Evolutionary conservation across 2,888 invertebrate species (phyloP), one percentile per base, ranked within the genome.

Genomic region (Leptopilina syphax): DNA sequence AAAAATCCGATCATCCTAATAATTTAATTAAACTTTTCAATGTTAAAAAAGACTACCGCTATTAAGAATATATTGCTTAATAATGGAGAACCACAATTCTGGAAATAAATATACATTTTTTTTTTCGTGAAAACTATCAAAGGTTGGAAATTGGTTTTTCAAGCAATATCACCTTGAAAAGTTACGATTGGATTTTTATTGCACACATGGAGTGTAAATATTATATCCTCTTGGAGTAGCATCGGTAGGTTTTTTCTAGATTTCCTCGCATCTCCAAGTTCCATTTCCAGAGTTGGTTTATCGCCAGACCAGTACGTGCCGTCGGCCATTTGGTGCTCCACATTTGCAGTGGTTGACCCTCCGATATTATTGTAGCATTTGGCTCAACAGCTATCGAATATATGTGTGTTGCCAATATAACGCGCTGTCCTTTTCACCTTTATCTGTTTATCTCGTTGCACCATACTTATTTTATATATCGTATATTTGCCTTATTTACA

Each of bases 131-230:
- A 73, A 73, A 73, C 70, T 54, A 73, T 73, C 34, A 57, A 57
- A 73, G 34, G 27, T 73, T 34, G 54, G 73, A 73, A 73, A 73
- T 73, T 73, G 73, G 54, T n/a, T 73, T 73, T 73, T 73, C 57
- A 73, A 9, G n/a, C 73, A 73, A 73, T 73, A 73, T 73, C 73
- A 34, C 27, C 73, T 73, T 73, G 34, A 73, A 54, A 41, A 73
- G 73, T 34, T 73, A 73, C 57, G 73, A 57, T 73, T 73, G 73
- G 73, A 73, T 73, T 73, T 73, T 73, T 73, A 73, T 73, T 73
- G 34, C 73, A 73, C 73, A 73, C 57, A 57, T 9, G 54, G 73
- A 73, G 73, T 73, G 73, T 73, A 73, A 73, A 73, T 73, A 73
- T 73, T 73, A 73, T 73, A 73, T 73, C 73, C 73, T 73, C 34